Percentiles rank a stretch among this genome's conserved stretches.
Conservation (phyloP, 2,797 vertebrate genomes). For the Macropodus opercularis region DNA sequence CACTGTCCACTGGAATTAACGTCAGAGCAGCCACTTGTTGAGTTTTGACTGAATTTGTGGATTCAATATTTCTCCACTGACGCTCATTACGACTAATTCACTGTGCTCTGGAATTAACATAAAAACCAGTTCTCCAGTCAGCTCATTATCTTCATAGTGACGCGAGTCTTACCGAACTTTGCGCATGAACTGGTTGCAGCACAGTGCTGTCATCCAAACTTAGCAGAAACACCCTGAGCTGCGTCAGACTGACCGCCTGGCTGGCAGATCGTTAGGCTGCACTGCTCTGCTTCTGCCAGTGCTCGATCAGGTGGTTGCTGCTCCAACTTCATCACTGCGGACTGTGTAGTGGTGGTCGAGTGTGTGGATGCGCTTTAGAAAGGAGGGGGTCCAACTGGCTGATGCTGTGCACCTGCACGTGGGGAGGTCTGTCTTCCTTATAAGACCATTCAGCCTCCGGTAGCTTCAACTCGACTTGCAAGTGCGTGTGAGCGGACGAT, state of each 20-base stretch:
- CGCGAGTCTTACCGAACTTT: conserved; percentile 44
- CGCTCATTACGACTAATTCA: not conserved
- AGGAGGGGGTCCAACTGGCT: conserved; percentile 11
- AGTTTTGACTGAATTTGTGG: not conserved
- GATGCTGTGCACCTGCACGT: conserved; percentile 61
- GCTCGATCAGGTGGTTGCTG: conserved; percentile 48
- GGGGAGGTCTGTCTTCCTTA: conserved; percentile 42
- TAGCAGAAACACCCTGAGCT: conserved; percentile 20
- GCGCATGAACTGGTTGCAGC: conserved; percentile 31
- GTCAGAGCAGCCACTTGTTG: conserved; percentile 36
- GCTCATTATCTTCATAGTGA: conserved; percentile 42
- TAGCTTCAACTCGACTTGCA: conserved; percentile 29
- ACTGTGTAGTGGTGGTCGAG: conserved; percentile 15
- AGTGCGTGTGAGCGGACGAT: conserved; percentile 67
- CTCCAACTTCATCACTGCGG: conserved; percentile 24
- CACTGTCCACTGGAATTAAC: conserved; percentile 6
- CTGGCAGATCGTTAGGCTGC: conserved; percentile 35
- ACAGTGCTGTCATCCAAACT: conserved; percentile 56
- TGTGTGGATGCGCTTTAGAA: conserved; percentile 34
- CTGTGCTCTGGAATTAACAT: not conserved
- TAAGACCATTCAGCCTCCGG: conserved; percentile 32
- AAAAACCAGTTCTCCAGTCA: not conserved
- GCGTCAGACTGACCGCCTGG: conserved; percentile 34
- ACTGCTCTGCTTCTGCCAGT: conserved; percentile 20
- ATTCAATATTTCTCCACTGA: not conserved